phyloP scores from a whole-genome alignment of 2,888 invertebrate species.

The Pachymerium ferrugineum region DNA sequence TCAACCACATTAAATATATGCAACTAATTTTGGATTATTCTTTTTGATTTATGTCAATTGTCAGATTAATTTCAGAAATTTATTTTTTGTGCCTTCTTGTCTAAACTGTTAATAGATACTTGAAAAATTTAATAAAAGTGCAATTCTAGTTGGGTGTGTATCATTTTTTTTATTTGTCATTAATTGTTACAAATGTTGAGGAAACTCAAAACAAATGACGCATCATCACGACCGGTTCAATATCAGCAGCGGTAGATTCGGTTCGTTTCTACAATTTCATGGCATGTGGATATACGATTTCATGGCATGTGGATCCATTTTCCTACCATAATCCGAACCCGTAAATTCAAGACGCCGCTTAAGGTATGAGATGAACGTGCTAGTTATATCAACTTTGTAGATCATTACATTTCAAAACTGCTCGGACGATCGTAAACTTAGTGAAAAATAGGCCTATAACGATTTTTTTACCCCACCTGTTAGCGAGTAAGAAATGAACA shows the following conservation, averaged over 20 bases:
- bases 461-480: no score
- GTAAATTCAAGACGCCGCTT: no score
- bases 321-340: no score
- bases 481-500: not conserved
- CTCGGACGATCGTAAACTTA: no score
- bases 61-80: not conserved
- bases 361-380: no score
- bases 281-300: no score
- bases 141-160: not conserved
- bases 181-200: not conserved
- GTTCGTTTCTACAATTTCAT: not conserved
- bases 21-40: slow-evolving; percentile 5
- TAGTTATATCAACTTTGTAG: no score
- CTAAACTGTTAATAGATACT: not conserved
- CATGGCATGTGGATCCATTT: no score
- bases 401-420: no score
- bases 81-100: slow-evolving; percentile 21
- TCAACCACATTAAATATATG: not conserved
- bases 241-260: not conserved
- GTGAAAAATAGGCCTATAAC: no score
- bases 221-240: not conserved
- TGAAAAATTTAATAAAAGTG: not conserved
- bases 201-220: not conserved
- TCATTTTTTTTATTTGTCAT: not conserved
- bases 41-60: not conserved